phyloP scores from a whole-genome alignment of 2,888 invertebrate genomes.

The Hyalella azteca region DNA sequence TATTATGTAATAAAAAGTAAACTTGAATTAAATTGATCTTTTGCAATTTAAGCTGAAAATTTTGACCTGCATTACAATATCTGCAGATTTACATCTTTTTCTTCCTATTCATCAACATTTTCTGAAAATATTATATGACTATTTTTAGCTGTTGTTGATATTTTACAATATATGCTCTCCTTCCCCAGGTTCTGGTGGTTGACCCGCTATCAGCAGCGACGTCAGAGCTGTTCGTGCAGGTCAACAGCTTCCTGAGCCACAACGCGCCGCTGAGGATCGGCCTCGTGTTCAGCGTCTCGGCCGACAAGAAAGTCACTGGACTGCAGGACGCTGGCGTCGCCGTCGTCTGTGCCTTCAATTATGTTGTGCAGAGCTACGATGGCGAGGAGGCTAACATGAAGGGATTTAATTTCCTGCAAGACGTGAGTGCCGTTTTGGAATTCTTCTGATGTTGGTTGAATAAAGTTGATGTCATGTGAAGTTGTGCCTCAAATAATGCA shows the following conservation, averaged over 20 bases:
- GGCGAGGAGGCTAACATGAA: conserved; percentile 74
- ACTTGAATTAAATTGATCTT: no score
- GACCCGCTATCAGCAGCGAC: conserved; percentile 78
- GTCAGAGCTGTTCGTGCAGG: conserved; percentile 77
- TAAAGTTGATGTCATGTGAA: no score
- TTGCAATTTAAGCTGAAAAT: no score
- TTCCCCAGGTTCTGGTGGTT: conserved; percentile 78
- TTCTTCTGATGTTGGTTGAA: no score
- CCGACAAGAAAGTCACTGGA: conserved; percentile 68
- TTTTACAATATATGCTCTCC: no score
- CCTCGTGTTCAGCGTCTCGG: conserved; percentile 66
- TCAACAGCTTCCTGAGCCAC: conserved; percentile 89
- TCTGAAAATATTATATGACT: no score
- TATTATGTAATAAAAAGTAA: no score
- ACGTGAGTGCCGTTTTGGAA: conserved; percentile 72
- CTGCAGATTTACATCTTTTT: no score
- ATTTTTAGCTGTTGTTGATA: no score
- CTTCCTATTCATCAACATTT: no score
- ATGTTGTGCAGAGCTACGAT: conserved; percentile 68
- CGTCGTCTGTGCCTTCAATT: conserved; percentile 87
- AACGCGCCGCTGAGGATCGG: conserved; percentile 86
- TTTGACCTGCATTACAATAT: no score
- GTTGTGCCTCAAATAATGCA: no score
- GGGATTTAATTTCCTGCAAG: conserved; percentile 84
- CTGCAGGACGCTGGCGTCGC: conserved; percentile 79